Base-by-base conservation (phyloP, 2,113 vertebrate genomes). In the Lepus americanus region DNA sequence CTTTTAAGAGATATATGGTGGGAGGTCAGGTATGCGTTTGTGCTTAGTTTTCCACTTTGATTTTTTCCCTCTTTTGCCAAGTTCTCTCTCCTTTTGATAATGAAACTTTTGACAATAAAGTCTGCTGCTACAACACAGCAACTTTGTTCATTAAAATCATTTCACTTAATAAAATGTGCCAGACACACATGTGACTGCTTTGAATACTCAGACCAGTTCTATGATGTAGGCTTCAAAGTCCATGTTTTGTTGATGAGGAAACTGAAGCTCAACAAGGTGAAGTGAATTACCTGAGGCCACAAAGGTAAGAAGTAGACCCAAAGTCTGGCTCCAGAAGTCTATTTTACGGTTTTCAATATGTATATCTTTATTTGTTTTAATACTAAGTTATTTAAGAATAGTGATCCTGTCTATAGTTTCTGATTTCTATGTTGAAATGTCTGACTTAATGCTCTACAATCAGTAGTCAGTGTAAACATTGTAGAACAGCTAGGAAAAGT, bases 81-180 rank as follows among this genome's bases (percentile, higher is more conserved):
- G 25, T 79, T 61, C 36, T 59, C 17, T 80, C 69, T 94, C 55
- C 64, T 86, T 84, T 74, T 92, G 22, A 55, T 63, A 92, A 94
- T 39, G 29, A 69, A 74, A 81, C 74, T 90, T 92, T 17, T 82
- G 19, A 93, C 22, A 84, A 76, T n/a, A 55, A 81, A 92, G 10
- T 66, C 9, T 66, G 61, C 59, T 78, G 9, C 53, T 74, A 67
- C 36, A 39, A 87, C 59, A 92, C 11, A 87, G 59, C 23, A 70
- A 64, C 85, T 94, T 92, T 86, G n/a, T 85, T 73, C 70, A 82
- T 93, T 72, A 74, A 85, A 87, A 80, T 84, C 66, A 86, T 69
- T 85, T 88, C 9, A 70, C 83, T 95, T 70, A 82, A 39, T 72
- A 53, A 92, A 78, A 49, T 66, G 33, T 74, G 6, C 25, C 83